Percentiles rank a stretch among this genome's conserved stretches.
phyloP scores from a whole-genome alignment of 1,140 invertebrate genomes.

The Drosophila takahashii region DNA sequence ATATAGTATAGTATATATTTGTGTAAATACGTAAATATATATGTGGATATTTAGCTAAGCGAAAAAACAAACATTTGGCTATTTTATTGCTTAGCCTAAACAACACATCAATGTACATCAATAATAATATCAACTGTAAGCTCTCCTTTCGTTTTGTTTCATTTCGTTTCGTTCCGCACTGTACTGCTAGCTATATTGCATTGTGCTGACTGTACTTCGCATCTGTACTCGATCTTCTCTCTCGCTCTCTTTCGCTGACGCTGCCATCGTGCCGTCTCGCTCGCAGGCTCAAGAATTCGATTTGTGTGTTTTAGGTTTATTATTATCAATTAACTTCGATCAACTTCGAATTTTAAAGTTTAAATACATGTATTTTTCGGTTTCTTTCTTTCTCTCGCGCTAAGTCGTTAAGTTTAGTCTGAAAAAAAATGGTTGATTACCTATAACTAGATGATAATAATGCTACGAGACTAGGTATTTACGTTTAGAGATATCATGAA shows the following conservation, averaged over 20 bases:
- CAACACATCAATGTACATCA: conserved; percentile 5
- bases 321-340: conserved; percentile 29
- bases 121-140: conserved; percentile 1
- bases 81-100: conserved; percentile 5
- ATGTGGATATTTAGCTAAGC: conserved; percentile 28
- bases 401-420: conserved; percentile 36
- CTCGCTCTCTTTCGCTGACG: conserved; percentile 28
- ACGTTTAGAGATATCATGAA: conserved; percentile 37
- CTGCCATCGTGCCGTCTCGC: conserved; percentile 13
- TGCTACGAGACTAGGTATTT: conserved; percentile 72
- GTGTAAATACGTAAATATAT: neutral
- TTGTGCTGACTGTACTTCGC: conserved; percentile 20
- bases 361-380: conserved; percentile 44
- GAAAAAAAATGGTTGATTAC: conserved; percentile 51
- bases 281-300: conserved; percentile 3
- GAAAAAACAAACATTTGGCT: conserved; percentile 5
- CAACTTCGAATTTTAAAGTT: conserved; percentile 16
- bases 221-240: conserved; percentile 11
- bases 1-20: neutral
- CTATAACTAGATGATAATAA: conserved; percentile 74
- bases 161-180: neutral
- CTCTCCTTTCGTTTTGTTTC: neutral
- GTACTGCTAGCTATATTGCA: neutral
- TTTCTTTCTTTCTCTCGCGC: conserved; percentile 11
- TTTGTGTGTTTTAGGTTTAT: conserved; percentile 20